These are phyloP conservation scores for Mormoops blainvillei DNA, from an alignment of 2,113 vertebrate species.

Conservation along the genomic window DNA sequence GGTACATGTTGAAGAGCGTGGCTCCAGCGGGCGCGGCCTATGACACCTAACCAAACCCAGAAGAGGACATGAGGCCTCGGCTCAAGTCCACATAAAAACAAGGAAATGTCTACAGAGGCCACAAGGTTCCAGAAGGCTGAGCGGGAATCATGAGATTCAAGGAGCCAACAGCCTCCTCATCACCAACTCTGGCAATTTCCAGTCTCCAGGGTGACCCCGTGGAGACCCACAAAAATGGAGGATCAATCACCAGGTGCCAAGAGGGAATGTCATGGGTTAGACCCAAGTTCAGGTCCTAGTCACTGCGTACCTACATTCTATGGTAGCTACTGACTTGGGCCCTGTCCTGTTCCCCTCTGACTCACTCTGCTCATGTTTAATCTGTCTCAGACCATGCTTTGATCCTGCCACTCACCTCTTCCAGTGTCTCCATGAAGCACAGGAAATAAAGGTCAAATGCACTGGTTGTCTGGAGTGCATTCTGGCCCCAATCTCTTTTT, in stretches of 20 bases:
- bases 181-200: neutral
- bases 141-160: neutral
- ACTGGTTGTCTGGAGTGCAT: neutral
- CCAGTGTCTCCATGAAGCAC: neutral
- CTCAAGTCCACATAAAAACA: neutral
- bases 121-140: neutral
- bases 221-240: neutral
- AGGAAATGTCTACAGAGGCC: neutral
- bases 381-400: neutral
- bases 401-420: neutral
- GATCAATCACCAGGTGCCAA: neutral
- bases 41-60: neutral
- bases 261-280: accelerated
- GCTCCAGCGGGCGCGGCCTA: neutral
- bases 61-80: neutral
- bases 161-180: neutral
- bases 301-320: neutral
- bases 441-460: neutral
- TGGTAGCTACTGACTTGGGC: neutral
- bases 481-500: neutral
- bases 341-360: no score
- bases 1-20: accelerated
- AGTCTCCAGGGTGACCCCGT: neutral
- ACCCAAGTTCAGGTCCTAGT: neutral
- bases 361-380: neutral